These are phyloP conservation scores for Dreissena polymorpha DNA, from an alignment of 1,140 invertebrate species.

Conservation along the genomic window DNA sequence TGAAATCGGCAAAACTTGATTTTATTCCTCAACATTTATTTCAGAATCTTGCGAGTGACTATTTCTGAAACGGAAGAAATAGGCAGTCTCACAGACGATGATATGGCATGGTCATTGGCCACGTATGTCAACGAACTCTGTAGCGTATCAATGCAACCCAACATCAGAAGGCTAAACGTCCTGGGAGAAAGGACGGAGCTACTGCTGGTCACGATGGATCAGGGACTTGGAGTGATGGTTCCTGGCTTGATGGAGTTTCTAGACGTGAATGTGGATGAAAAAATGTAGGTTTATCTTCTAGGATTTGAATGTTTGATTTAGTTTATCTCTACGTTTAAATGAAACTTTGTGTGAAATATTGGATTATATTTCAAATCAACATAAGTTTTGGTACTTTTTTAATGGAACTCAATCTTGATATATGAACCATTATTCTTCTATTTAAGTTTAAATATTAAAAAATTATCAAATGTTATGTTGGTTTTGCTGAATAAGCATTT, in stretches of 20 bases:
- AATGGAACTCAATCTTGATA: too few relatives aligned
- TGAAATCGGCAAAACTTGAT: too few relatives aligned
- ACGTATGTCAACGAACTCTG: not conserved
- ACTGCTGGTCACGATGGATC: slow-evolving; percentile 7
- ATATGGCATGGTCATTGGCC: not conserved
- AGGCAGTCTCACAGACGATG: not conserved
- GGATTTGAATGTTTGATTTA: not conserved
- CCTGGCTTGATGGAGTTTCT: slow-evolving; percentile 29
- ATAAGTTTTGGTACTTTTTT: too few relatives aligned
- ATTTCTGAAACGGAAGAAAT: too few relatives aligned
- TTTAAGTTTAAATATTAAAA: too few relatives aligned
- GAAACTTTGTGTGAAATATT: too few relatives aligned
- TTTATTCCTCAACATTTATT: too few relatives aligned
- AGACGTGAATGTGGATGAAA: not conserved
- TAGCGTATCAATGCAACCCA: not conserved
- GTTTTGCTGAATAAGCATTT: too few relatives aligned
- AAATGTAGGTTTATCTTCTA: not conserved
- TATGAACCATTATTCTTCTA: too few relatives aligned
- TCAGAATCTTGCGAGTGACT: too few relatives aligned
- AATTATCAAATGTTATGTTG: too few relatives aligned
- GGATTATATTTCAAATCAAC: too few relatives aligned
- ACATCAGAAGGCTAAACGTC: not conserved
- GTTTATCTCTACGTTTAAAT: not conserved
- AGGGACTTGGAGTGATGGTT: slow-evolving; percentile 19
- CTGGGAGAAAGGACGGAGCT: not conserved